Percentiles rank a stretch among this genome's conserved stretches.
Conservation (phyloP, 1,140 invertebrate species). For the Mesaphorura yosii region DNA sequence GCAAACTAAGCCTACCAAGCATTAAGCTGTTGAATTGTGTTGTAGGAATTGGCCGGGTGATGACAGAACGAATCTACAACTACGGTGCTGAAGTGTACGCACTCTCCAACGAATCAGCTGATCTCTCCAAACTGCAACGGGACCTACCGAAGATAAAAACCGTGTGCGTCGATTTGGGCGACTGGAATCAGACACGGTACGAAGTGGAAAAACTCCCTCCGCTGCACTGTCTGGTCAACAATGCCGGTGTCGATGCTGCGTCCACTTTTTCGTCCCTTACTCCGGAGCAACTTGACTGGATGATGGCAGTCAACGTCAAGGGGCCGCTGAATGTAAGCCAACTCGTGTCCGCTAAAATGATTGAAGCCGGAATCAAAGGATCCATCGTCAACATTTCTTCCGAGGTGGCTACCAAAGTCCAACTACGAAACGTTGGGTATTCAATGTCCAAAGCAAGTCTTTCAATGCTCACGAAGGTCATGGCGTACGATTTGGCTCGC, state of each 20-base stretch:
- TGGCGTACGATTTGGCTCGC: conserved; percentile 74
- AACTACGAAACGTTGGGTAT: conserved; percentile 4
- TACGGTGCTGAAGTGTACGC: conserved; percentile 60
- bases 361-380: conserved; percentile 55
- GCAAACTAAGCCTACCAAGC: neutral
- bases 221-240: conserved; percentile 70
- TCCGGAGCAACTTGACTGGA: conserved; percentile 38
- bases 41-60: conserved; percentile 58
- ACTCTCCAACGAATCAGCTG: conserved; percentile 50
- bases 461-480: conserved; percentile 49
- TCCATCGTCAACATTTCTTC: conserved; percentile 79
- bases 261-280: neutral
- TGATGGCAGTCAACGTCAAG: conserved; percentile 71
- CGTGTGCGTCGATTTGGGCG: conserved; percentile 52
- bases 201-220: conserved; percentile 44
- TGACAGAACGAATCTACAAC: conserved; percentile 51
- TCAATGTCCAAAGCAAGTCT: conserved; percentile 43
- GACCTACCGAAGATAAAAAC: conserved; percentile 51
- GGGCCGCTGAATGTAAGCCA: conserved; percentile 72
- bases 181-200: conserved; percentile 62
- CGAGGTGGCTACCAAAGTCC: neutral
- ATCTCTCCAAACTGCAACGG: conserved; percentile 51
- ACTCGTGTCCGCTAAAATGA: conserved; percentile 57
- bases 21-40: neutral
- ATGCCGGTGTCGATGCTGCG: conserved; percentile 52